phyloP scores from a whole-genome alignment of 1,140 invertebrate species.

The Drosophila pachea region DNA sequence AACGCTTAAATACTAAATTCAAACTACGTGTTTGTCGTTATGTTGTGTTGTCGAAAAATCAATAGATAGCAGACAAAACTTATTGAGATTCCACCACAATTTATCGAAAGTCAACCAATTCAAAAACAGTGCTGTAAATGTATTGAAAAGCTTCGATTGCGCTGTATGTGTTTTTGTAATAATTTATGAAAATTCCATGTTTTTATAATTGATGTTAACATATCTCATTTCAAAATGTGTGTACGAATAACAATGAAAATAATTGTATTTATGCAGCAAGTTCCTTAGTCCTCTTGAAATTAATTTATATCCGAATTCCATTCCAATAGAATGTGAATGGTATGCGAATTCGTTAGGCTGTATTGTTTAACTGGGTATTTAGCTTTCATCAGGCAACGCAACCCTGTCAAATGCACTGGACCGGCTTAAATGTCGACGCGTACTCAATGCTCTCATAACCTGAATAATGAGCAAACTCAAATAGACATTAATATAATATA shows the following conservation, averaged over 20 bases:
- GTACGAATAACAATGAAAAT: no score
- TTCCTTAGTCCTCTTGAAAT: neutral
- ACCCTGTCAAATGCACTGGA: conserved; percentile 12
- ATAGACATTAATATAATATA: neutral
- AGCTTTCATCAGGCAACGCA: neutral
- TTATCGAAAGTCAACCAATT: conserved; percentile 3
- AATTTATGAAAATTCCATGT: no score
- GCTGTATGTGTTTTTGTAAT: neutral
- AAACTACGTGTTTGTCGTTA: conserved; percentile 70
- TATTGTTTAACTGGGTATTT: neutral
- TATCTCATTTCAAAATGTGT: no score
- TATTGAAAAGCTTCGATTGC: neutral
- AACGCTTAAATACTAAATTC: conserved; percentile 58
- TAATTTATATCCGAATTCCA: neutral
- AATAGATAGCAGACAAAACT: conserved; percentile 19
- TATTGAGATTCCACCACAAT: conserved; percentile 26
- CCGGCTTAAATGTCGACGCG: conserved; percentile 37
- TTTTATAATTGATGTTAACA: no score
- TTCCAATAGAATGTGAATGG: no score
- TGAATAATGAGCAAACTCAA: neutral
- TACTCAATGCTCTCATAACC: neutral
- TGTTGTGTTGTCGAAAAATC: conserved; percentile 46
- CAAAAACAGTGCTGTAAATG: conserved; percentile 12
- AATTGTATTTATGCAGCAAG: no score
- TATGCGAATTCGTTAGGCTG: neutral